These are phyloP conservation scores for Digitonthophagus gazella DNA, from an alignment of 2,888 invertebrate species.

Conservation along the genomic window DNA sequence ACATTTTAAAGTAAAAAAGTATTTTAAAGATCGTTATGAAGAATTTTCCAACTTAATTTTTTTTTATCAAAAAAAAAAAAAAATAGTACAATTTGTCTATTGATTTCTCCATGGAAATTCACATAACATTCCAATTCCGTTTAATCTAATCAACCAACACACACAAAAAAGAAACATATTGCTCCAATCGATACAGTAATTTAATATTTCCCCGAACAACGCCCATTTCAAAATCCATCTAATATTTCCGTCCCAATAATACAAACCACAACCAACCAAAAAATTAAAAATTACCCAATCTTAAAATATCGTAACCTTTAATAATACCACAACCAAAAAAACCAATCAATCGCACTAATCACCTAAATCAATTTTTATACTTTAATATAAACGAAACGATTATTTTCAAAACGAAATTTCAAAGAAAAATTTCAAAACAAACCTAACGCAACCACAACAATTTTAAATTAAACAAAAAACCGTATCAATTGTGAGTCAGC, in stretches of 20 bases:
- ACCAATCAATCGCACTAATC: background rate
- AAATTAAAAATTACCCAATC: background rate
- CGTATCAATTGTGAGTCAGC: no score
- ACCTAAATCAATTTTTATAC: no score
- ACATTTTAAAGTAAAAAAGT: no score
- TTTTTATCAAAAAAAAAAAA: no score
- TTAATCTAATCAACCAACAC: background rate
- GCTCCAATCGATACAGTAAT: background rate
- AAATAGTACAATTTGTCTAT: background rate
- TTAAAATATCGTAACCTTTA: background rate
- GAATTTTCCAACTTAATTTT: no score
- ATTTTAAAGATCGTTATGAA: no score
- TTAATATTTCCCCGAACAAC: background rate
- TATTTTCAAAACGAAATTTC: no score
- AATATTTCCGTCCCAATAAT: background rate
- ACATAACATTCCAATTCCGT: background rate
- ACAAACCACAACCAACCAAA: background rate
- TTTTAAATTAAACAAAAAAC: no score
- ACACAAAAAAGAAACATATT: background rate
- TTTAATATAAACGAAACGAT: no score
- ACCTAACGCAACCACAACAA: no score
- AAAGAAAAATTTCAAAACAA: no score
- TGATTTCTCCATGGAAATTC: slow-evolving; percentile 1
- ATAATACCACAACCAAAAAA: background rate
- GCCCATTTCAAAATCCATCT: background rate